Percentiles rank a stretch among this genome's conserved stretches.
These are phyloP conservation scores for Pachycephus smyrnensis DNA, from an alignment of 2,888 invertebrate genomes.

Conservation along the genomic window DNA sequence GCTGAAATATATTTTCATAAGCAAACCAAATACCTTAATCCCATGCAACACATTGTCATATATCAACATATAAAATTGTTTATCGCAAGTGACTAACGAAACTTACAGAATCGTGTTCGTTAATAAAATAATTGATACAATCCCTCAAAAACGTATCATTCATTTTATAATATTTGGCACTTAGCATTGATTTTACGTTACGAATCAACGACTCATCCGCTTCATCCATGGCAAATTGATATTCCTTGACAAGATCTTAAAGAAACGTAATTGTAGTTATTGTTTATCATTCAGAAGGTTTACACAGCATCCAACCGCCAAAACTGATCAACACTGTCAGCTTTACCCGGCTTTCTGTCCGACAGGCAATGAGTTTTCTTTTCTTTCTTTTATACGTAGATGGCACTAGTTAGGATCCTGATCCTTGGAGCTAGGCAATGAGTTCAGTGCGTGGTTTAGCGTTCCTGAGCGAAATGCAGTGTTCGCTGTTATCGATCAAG, in stretches of 20 bases:
- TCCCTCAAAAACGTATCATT: conserved; percentile 58
- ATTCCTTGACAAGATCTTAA: background rate
- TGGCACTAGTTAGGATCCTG: too few species aligned
- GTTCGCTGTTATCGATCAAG: background rate
- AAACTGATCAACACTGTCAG: background rate
- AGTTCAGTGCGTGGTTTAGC: too few species aligned
- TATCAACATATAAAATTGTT: background rate
- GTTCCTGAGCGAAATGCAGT: too few species aligned
- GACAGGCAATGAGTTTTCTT: background rate
- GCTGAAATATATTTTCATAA: conserved; percentile 24
- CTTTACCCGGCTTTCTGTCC: background rate
- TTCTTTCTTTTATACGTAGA: too few species aligned
- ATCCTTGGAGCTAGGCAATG: too few species aligned
- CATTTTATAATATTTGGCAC: conserved; percentile 47
- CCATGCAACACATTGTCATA: conserved; percentile 15
- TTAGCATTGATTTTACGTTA: conserved; percentile 43
- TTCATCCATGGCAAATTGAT: background rate
- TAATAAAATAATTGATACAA: conserved; percentile 54
- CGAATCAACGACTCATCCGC: background rate
- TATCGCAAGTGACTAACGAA: conserved; percentile 10
- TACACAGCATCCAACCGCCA: background rate
- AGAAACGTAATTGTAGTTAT: background rate
- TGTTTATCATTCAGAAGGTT: background rate
- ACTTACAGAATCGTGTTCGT: conserved; percentile 45
- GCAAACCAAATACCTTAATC: conserved; percentile 1